Conservation (phyloP, 1,140 invertebrate species). For the Macrobrachium nipponense region DNA sequence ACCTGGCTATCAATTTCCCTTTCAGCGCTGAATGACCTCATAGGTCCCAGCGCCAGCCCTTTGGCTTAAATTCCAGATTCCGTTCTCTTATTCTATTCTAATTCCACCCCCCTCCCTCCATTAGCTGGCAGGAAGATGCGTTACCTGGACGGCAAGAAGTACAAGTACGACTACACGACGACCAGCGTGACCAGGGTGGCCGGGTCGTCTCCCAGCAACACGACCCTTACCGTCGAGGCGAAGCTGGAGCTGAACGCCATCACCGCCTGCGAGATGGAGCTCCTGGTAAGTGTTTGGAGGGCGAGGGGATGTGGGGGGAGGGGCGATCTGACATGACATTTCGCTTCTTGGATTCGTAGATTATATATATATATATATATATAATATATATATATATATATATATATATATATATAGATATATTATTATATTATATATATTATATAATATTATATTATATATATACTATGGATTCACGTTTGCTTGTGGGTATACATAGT, state of each 20-base stretch:
- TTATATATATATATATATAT: too few species aligned
- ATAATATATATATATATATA: too few species aligned
- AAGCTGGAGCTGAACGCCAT: slow-evolving; percentile 28
- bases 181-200: slow-evolving; percentile 19
- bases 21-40: not conserved
- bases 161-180: slow-evolving; percentile 48
- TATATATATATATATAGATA: too few species aligned
- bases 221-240: slow-evolving; percentile 32
- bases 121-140: slow-evolving; percentile 27
- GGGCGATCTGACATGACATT: too few species aligned
- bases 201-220: slow-evolving; percentile 36
- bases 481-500: not conserved
- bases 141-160: slow-evolving; percentile 33
- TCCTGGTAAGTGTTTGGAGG: slow-evolving; percentile 47
- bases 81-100: not conserved
- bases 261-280: slow-evolving; percentile 55
- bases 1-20: not conserved
- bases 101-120: too few species aligned
- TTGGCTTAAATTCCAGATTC: not conserved
- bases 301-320: too few species aligned
- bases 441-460: too few species aligned
- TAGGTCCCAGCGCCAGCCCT: not conserved
- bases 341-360: too few species aligned
- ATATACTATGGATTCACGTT: too few species aligned
- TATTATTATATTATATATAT: too few species aligned